These are phyloP conservation scores for Piaya cayana DNA, from an alignment of 2,113 vertebrate genomes.

Conservation along the genomic window DNA sequence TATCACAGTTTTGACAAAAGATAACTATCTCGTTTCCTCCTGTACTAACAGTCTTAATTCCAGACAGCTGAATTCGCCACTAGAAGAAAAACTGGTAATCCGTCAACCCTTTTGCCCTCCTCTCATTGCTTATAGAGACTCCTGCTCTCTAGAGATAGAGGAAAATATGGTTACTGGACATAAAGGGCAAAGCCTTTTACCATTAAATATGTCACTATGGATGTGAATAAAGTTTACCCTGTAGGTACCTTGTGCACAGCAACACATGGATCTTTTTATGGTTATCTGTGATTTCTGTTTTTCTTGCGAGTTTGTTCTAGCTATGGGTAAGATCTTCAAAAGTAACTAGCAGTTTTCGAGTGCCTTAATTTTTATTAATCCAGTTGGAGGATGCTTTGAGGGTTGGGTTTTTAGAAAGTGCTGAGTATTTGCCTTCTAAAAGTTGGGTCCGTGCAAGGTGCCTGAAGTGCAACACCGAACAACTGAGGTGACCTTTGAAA, in stretches of 20 bases:
- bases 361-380: conserved; percentile 34
- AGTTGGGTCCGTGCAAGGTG: background rate
- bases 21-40: conserved; percentile 36
- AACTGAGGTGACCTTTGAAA: background rate
- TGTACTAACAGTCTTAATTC: conserved; percentile 6
- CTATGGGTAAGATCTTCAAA: background rate
- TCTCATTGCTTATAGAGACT: conserved; percentile 25
- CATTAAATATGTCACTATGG: conserved; percentile 21
- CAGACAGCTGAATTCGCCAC: conserved; percentile 45
- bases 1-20: conserved; percentile 52
- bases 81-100: conserved; percentile 38
- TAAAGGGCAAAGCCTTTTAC: conserved; percentile 37
- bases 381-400: background rate
- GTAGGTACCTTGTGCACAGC: background rate
- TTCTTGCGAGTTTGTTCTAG: background rate
- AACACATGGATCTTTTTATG: background rate
- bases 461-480: background rate
- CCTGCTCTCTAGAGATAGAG: conserved; percentile 32
- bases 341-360: background rate
- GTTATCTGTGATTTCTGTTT: conserved; percentile 3
- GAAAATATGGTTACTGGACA: conserved; percentile 41
- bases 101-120: background rate
- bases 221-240: conserved; percentile 45
- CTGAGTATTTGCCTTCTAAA: background rate
- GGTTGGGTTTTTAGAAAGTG: background rate